phyloP scores from a whole-genome alignment of 2,888 invertebrate species.

The Phrixothrix hirtus region DNA sequence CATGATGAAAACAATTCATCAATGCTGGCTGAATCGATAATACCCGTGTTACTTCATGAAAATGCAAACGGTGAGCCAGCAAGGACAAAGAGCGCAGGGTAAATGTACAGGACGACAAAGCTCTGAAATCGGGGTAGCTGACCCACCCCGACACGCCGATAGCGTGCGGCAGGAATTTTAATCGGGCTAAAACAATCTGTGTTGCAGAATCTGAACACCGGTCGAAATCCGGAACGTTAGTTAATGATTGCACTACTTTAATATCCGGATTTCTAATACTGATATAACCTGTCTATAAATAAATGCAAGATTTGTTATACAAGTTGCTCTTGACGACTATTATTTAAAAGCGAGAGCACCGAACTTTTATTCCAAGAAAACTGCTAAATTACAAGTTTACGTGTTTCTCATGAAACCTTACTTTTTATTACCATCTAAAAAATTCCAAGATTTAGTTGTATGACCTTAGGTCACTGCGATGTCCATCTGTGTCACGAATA shows the following conservation, averaged over 20 bases:
- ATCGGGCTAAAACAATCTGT: constrained; percentile 57
- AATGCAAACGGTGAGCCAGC: constrained; percentile 45
- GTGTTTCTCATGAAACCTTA: constrained; percentile 10
- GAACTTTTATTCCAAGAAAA: constrained; percentile 4
- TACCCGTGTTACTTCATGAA: constrained; percentile 47
- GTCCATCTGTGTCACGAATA: constrained; percentile 20
- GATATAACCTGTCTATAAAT: constrained; percentile 17
- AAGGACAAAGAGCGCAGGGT: constrained; percentile 32
- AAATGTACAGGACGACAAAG: constrained; percentile 41
- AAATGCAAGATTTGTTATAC: constrained; percentile 23
- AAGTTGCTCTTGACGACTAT: too few species aligned
- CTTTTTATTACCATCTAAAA: constrained; percentile 10
- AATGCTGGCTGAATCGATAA: constrained; percentile 51
- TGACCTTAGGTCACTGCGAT: constrained; percentile 18
- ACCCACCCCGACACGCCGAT: constrained; percentile 36
- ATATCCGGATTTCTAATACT: constrained; percentile 39
- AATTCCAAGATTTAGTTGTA: constrained; percentile 14
- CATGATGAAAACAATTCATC: constrained; percentile 59
- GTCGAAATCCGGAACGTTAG: constrained; percentile 54
- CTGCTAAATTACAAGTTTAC: constrained; percentile 5
- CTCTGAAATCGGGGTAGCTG: constrained; percentile 30
- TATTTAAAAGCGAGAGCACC: too few species aligned
- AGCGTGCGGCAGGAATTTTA: constrained; percentile 55
- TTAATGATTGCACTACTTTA: constrained; percentile 49
- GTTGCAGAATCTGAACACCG: constrained; percentile 43